Evolutionary conservation across 2,797 vertebrate species (phyloP), one percentile per base, ranked within the genome.

Genomic region (Melanotaenia pygmaea): DNA sequence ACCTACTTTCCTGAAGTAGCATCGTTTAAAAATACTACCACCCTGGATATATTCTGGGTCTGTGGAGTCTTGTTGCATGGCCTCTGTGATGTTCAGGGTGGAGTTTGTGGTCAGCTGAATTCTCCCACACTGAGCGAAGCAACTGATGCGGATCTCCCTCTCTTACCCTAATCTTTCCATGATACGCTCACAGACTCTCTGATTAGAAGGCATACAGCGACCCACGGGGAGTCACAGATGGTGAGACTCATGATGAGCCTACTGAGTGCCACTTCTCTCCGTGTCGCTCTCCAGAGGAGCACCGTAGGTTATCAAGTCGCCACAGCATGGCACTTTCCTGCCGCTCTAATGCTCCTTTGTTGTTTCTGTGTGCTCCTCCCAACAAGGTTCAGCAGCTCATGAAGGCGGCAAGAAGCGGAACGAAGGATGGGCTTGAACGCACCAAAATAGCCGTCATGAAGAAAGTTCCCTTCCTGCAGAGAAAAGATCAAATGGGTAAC

Each of bases 361-460:
- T 84, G 64, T 88, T 20, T 80, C 51, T 83, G 74, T 76, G 56
- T 86, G 64, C 80, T 83, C 43, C 71, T 67, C 64, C 76, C 73
- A 56, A 53, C 59, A 91, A 99, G 98, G 96, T 99, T 91, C 97
- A 98, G 2, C 97, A 98, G 91, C 92, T 99, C 83, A 98, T 99
- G 97, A 97, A 96, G 88, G 98, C 97, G 0, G 97, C 97, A 51
- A 96, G 93, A 47, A 98, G 96, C 0, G 97, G 97, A 65, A 99
- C 97, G 9, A 97, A 96, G 92, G 97, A 97, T 3, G 97, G 97
- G 28, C 92, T 99, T 62, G 98, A 98, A 90, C 97, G 97, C 89
- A 99, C 98, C 9, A 95, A 95, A 83, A 96, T 97, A 0, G 97
- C 98, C 0, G 96, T 99, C 80, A 96, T 99, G 96, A 92, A 96